Evolutionary conservation across 2,888 invertebrate genomes (phyloP), one percentile per base, ranked within the genome.

Genomic region (Clivina fossor): DNA sequence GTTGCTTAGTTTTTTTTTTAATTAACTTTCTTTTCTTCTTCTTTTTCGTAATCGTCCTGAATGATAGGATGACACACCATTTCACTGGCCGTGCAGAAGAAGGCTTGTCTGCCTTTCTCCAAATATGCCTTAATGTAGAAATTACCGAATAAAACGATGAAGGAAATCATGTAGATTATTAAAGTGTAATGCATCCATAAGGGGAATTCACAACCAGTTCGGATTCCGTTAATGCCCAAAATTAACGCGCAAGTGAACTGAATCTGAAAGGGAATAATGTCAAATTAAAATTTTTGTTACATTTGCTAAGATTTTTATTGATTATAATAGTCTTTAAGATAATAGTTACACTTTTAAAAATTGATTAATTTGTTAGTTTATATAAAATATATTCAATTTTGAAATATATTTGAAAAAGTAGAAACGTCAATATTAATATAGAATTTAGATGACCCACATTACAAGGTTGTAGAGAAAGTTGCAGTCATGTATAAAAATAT

Each of bases 121-220:
- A 86, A 78, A 68, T 90, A 90, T 1, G 88, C 87, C 70, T 88
- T 86, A 68, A 84, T 80, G 72, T 93, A 93, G 76, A 93, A 93
- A 70, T 88, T 90, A 50, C 90, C 90, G 68, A 93, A 93, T 13
- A 93, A 81, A 0, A 90, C 82, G 63, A 93, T 86, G 75, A 93
- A 93, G 2, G 91, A 88, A 64, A 88, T 77, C 90, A 93, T 91
- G 74, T 93, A 93, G 56, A 88, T 75, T 59, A 90, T 88, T 46
- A 91, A 83, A 0, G 88, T 84, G 70, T 90, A 90, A 70, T 90
- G 90, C 85, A 93, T 88, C 91, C 92, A 92, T n/a, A 87, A 74
- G 0, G 91, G 91, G 71, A 91, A 92, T 66, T 90, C 89, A 72
- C 93, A 93, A 62, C 88, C 87, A 9, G 84, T 86, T 57, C 84